phyloP scores from a whole-genome alignment of 2,797 vertebrate genomes.

The Xiphophorus birchmanni region DNA sequence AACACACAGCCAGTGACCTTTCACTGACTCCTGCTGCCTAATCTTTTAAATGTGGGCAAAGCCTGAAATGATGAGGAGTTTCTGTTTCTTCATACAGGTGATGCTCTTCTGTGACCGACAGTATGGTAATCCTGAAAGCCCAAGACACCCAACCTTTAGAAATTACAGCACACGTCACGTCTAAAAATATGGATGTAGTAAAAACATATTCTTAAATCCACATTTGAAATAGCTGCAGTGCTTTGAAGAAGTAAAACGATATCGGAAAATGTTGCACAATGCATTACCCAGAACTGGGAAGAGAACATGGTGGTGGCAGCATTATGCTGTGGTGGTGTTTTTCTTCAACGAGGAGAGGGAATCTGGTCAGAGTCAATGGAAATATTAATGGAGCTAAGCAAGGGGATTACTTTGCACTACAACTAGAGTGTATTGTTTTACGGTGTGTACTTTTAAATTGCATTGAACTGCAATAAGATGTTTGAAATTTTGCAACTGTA shows the following conservation, averaged over 20 bases:
- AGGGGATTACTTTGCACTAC: background rate
- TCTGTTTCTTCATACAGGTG: conserved; percentile 60
- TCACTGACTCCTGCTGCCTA: conserved; percentile 63
- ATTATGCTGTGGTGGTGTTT: background rate
- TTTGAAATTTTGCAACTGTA: background rate
- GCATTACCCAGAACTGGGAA: background rate
- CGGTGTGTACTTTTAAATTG: no score
- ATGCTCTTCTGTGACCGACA: conserved; percentile 49
- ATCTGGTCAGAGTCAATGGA: background rate
- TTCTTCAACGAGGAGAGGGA: background rate
- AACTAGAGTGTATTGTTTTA: background rate
- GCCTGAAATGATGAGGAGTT: conserved; percentile 75
- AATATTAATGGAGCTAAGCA: background rate
- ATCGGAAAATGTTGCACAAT: background rate
- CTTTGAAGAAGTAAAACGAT: background rate
- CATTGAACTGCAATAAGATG: background rate
- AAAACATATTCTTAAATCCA: background rate
- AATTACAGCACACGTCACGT: conserved; percentile 34
- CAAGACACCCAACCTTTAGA: conserved; percentile 44
- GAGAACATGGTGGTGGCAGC: background rate
- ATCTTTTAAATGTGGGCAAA: conserved; percentile 77
- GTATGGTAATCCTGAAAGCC: conserved; percentile 51
- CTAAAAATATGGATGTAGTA: conserved; percentile 35
- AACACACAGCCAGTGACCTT: conserved; percentile 68
- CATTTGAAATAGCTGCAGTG: background rate